phyloP scores from a whole-genome alignment of 1,140 invertebrate species.

The Trachelipus rathkii region DNA sequence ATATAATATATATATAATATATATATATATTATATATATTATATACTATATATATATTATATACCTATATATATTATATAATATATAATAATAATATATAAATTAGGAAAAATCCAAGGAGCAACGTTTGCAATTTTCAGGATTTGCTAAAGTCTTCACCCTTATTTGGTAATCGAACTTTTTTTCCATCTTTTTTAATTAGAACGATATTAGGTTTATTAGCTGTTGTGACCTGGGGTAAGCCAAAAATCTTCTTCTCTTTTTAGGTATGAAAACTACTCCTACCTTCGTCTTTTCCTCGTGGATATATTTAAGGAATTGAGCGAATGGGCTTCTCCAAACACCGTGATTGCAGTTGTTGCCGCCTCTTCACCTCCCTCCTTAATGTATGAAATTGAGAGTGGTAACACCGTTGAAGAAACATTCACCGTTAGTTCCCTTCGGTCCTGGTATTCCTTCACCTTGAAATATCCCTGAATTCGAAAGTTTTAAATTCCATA shows the following conservation, averaged over 20 bases:
- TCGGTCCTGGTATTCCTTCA: constrained; percentile 67
- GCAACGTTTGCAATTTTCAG: too few species aligned
- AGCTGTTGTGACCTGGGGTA: too few species aligned
- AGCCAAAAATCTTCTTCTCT: neutral
- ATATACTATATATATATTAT: too few species aligned
- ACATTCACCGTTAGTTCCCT: constrained; percentile 79
- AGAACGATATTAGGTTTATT: neutral
- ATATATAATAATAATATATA: too few species aligned
- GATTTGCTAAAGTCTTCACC: too few species aligned
- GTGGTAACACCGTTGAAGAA: constrained; percentile 64
- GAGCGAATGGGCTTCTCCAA: constrained; percentile 38
- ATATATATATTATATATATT: too few species aligned
- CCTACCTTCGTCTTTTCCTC: constrained; percentile 42
- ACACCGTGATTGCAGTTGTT: constrained; percentile 29
- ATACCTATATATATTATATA: too few species aligned
- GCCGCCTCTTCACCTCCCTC: constrained; percentile 57
- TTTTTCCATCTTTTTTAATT: too few species aligned
- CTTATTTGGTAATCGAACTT: too few species aligned
- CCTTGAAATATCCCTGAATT: constrained; percentile 73
- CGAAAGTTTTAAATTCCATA: constrained; percentile 70
- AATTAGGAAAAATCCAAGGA: too few species aligned
- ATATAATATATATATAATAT: too few species aligned
- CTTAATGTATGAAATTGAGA: constrained; percentile 73
- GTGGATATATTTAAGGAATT: constrained; percentile 47
- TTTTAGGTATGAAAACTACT: constrained; percentile 1